Percentiles rank a stretch among this genome's conserved stretches.
phyloP scores from a whole-genome alignment of 2,797 vertebrate genomes.

The Macropodus opercularis region DNA sequence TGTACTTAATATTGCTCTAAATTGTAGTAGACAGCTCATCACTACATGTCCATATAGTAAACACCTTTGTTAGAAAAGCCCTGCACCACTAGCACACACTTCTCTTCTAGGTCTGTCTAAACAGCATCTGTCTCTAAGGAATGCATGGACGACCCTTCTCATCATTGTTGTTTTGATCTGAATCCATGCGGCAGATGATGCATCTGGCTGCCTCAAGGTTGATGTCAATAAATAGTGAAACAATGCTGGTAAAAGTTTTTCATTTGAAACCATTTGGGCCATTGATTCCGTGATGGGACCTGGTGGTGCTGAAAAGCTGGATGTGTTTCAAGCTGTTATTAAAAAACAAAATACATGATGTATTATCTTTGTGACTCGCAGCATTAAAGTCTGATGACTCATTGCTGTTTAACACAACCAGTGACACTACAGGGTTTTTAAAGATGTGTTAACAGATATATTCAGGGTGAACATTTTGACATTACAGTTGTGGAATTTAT shows the following conservation, averaged over 20 bases:
- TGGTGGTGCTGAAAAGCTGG: not conserved
- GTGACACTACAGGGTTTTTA: not conserved
- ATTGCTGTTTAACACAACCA: constrained; percentile 14
- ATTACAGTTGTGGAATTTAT: too few species aligned
- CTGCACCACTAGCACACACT: too few species aligned
- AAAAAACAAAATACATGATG: constrained; percentile 6
- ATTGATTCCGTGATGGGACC: constrained; percentile 51
- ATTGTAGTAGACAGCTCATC: too few species aligned
- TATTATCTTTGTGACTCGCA: too few species aligned
- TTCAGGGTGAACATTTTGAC: not conserved
- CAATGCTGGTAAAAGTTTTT: constrained; percentile 60
- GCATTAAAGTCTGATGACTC: too few species aligned
- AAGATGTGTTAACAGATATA: not conserved
- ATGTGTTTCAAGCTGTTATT: constrained; percentile 24
- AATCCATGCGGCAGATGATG: constrained; percentile 30
- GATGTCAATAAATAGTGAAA: constrained; percentile 52
- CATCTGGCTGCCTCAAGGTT: constrained; percentile 27
- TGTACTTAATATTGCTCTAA: too few species aligned
- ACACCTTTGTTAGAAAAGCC: too few species aligned
- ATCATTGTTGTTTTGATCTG: constrained; percentile 25
- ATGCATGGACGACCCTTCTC: constrained; percentile 1
- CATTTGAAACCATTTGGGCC: constrained; percentile 62
- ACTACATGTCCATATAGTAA: too few species aligned
- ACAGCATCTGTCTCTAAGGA: not conserved
- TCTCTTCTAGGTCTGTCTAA: too few species aligned